Base-by-base conservation (phyloP, 2,113 vertebrate genomes). In the Galeopterus variegatus region DNA sequence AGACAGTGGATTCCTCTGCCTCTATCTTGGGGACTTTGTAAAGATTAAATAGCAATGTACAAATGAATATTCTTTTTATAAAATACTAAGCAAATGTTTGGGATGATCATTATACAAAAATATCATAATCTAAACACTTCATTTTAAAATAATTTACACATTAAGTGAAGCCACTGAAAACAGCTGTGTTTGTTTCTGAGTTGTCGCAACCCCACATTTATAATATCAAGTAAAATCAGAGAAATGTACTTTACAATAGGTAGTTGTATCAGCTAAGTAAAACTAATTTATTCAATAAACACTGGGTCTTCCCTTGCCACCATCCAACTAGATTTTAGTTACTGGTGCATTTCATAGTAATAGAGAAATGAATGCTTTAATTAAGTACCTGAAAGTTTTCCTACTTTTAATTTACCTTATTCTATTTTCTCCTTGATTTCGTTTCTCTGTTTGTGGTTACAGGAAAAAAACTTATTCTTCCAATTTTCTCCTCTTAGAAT, bases 111-210 rank as follows among this genome's bases (percentile, higher is more conserved):
- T 89, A 24, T 75, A 77, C 9, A 79, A 83, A 91, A 85, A 75
- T 41, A 41, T 80, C 26, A 15, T 60, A 92, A 76, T 70, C 77
- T 41, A 92, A 64, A 67, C 21, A 72, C 1, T 60, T 81, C 54
- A 90, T 88, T 87, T 87, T 75, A 85, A 86, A 95, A 73, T 67
- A 92, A 75, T 92, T 96, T 89, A 94, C 88, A 48, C 67, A 81
- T 60, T 70, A 95, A 85, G 6, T 6, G 73, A 67, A 80, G 1
- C 15, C 72, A 73, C 69, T 69, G 19, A 64, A 92, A 92, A 94
- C 50, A 97, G 36, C 64, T 95, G 81, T 52, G 28, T 41, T 84
- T 69, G 50, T 69, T 93, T 76, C 65, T 85, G 31, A 94, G 60
- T 48, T 88, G 72, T 62, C 81, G 76, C 8, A 75, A 60, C 1